These are phyloP conservation scores for Aquatica leii DNA, from an alignment of 2,888 invertebrate species.

Conservation along the genomic window DNA sequence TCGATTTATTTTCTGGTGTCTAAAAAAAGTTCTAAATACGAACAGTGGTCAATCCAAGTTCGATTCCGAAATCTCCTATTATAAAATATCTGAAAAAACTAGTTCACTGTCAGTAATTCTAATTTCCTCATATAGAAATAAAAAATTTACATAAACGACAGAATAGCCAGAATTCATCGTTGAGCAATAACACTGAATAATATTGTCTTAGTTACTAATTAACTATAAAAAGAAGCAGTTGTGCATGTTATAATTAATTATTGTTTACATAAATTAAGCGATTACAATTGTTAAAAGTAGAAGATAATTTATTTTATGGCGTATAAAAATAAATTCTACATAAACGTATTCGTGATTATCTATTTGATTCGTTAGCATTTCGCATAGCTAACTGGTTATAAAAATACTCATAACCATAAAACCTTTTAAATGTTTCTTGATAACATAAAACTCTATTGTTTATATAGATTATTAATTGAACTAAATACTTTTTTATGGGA, in stretches of 20 bases:
- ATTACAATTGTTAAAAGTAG: not conserved
- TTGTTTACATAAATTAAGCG: constrained; percentile 1
- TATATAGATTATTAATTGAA: constrained; percentile 9
- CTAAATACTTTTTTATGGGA: constrained; percentile 4
- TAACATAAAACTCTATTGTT: constrained; percentile 8
- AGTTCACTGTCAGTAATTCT: no score
- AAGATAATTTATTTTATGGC: constrained; percentile 9
- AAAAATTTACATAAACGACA: no score
- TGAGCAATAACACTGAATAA: no score
- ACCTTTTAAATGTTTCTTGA: not conserved
- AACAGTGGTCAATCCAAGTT: no score
- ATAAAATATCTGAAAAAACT: no score
- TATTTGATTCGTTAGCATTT: constrained; percentile 6
- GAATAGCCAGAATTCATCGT: no score
- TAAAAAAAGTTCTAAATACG: no score
- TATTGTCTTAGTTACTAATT: not conserved
- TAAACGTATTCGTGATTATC: not conserved
- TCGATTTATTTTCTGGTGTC: no score
- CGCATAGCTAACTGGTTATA: constrained; percentile 2
- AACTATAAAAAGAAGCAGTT: not conserved
- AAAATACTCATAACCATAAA: constrained; percentile 2
- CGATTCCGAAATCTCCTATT: no score
- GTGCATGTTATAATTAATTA: constrained; percentile 8
- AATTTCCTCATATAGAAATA: no score
- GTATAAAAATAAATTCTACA: constrained; percentile 1